phyloP scores from a whole-genome alignment of 1,140 invertebrate species.

The Radopholus similis region DNA sequence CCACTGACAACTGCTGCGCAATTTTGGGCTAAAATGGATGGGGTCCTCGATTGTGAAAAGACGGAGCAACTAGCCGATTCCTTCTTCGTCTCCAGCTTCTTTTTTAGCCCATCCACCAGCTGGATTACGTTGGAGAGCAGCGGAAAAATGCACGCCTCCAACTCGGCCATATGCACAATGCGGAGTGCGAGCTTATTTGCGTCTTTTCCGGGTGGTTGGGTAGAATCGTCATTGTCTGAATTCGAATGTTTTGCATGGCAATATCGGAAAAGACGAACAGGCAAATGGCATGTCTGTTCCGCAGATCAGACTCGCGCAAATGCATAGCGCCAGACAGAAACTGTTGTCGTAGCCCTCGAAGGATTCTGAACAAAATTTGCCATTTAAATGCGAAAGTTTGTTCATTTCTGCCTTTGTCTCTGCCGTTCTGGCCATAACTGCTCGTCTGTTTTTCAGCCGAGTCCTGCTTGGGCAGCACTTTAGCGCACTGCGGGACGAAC shows the following conservation, averaged over 20 bases:
- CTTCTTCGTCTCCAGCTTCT: constrained; percentile 19
- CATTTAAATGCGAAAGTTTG: too few relatives aligned
- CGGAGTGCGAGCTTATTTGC: constrained; percentile 33
- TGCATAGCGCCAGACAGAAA: constrained; percentile 33
- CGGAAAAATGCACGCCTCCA: constrained; percentile 41
- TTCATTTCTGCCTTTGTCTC: too few relatives aligned
- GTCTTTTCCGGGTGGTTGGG: neutral
- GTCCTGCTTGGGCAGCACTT: constrained; percentile 17
- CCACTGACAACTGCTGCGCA: constrained; percentile 1
- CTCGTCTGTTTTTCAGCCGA: too few relatives aligned
- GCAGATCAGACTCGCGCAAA: constrained; percentile 32
- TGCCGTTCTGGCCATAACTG: too few relatives aligned
- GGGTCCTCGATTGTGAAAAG: neutral
- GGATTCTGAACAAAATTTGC: too few relatives aligned
- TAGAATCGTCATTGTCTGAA: neutral
- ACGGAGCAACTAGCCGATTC: neutral
- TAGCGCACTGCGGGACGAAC: constrained; percentile 30
- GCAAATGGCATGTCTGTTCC: constrained; percentile 29
- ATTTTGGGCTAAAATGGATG: neutral
- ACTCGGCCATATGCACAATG: constrained; percentile 42
- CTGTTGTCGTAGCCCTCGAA: constrained; percentile 28
- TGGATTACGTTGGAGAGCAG: constrained; percentile 34
- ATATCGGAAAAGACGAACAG: neutral
- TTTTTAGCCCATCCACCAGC: constrained; percentile 36
- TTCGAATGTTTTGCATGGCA: constrained; percentile 3